Evolutionary conservation across 1,140 invertebrate species (phyloP).

Genomic region (Formica selysi): DNA sequence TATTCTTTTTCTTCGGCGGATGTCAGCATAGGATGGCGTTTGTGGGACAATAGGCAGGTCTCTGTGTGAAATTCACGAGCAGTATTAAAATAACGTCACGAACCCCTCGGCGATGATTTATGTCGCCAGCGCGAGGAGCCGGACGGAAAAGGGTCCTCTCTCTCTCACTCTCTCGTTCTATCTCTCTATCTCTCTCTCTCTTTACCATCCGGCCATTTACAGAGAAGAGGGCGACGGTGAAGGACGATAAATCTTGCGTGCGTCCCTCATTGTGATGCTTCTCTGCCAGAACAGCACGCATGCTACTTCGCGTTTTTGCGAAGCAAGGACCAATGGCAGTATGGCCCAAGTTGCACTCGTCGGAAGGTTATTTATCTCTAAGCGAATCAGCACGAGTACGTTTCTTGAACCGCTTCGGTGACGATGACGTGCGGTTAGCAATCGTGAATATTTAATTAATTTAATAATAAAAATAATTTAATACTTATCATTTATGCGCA

Average conservation of each 20-base stretch:
- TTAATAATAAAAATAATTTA: no score
- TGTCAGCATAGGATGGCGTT: conserved; percentile 20
- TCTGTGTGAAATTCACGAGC: conserved; percentile 55
- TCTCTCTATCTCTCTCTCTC: neutral
- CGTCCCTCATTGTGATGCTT: conserved; percentile 41
- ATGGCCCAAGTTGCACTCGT: conserved; percentile 43
- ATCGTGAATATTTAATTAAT: neutral
- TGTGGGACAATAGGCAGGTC: conserved; percentile 45
- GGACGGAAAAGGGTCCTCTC: conserved; percentile 17
- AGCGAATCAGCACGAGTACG: conserved; percentile 8
- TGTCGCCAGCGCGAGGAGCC: conserved; percentile 37
- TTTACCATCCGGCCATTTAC: conserved; percentile 54
- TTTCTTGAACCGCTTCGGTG: conserved; percentile 10
- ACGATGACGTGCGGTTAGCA: neutral
- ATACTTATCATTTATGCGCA: neutral
- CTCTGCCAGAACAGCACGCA: conserved; percentile 35
- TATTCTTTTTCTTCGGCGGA: neutral
- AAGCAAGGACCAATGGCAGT: conserved; percentile 37
- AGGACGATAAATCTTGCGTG: conserved; percentile 66
- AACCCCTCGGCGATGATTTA: conserved; percentile 51
- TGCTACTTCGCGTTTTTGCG: conserved; percentile 56
- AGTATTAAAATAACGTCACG: conserved; percentile 68
- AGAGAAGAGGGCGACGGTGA: conserved; percentile 26
- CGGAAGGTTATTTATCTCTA: conserved; percentile 53
- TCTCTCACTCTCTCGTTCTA: neutral